Evolutionary conservation across 2,888 invertebrate genomes (phyloP), one percentile per base, ranked within the genome.

Genomic region (Epinotia brunnichana): DNA sequence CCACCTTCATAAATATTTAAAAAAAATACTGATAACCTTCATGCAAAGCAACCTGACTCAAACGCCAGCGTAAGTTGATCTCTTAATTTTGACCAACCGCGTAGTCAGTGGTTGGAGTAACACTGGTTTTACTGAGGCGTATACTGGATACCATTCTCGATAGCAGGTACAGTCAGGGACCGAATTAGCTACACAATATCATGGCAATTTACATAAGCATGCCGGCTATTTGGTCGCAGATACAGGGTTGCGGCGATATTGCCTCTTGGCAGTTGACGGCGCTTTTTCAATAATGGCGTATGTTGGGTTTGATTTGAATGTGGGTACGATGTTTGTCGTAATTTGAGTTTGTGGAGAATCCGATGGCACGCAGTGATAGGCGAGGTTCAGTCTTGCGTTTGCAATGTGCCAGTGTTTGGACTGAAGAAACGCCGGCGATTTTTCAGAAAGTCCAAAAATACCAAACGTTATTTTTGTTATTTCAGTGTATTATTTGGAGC

Each of bases 111-210:
- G 15, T 13, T n/a, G 4, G 15, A 48, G n/a, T 1, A n/a, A 48
- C n/a, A n/a, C 48, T 48, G 48, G 48, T 48, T 48, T 48, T 4
- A 7, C 13, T 48, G 48, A 48, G 48, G 48, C 48, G 48, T 35
- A 9, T 35, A 35, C 35, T 35, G 44, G 44, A 44, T 44, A 57
- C 57, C n/a, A 35, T 19, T 2, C n/a, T 60, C 48, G 62, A 63
- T 56, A 61, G 61, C 61, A 68, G 48, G 29, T 62, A 63, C 21
- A 57, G 59, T 53, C 44, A 35, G 56, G 89, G 90, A 88, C 90
- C 91, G 91, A 92, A 93, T 93, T 92, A 92, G 90, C 90, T 92
- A 91, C 87, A 92, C 93, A 92, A 93, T 93, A 92, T 92, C 92
- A 84, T 84, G 89, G 86, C 87, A 83, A 92, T 93, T 93, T 92